Evolutionary conservation across 2,888 invertebrate species (phyloP).

Genomic region (Biston betularia): DNA sequence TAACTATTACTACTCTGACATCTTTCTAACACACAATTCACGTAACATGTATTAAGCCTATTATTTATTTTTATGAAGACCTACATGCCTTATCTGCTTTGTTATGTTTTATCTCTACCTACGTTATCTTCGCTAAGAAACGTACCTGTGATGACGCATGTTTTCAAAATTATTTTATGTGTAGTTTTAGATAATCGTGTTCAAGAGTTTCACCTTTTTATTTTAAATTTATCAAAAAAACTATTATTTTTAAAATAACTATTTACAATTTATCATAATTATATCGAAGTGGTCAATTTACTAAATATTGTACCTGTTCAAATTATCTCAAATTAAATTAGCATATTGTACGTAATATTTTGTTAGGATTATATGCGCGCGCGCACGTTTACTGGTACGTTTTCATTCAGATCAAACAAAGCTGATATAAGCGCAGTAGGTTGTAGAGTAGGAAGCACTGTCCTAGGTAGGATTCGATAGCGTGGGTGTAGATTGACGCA

Average conservation of each 20-base stretch:
- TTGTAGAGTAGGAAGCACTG: constrained; percentile 55
- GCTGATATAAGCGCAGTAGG: constrained; percentile 40
- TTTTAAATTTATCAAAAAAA: not conserved
- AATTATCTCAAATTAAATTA: not conserved
- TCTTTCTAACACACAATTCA: constrained; percentile 1
- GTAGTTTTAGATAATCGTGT: constrained; percentile 27
- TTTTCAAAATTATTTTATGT: constrained; percentile 33
- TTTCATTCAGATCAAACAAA: constrained; percentile 28
- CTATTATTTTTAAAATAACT: not conserved
- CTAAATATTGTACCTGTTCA: not conserved
- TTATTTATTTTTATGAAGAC: constrained; percentile 47
- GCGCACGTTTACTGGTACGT: constrained; percentile 6
- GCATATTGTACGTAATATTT: not conserved
- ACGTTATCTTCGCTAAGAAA: constrained; percentile 58
- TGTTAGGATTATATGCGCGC: constrained; percentile 5
- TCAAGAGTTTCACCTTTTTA: not conserved
- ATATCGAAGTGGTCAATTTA: too few relatives aligned
- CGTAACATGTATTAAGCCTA: constrained; percentile 32
- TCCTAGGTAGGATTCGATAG: constrained; percentile 55
- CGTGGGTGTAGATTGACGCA: constrained; percentile 83
- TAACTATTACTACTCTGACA: constrained; percentile 50
- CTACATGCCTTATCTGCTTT: constrained; percentile 60
- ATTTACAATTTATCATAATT: not conserved
- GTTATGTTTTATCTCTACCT: constrained; percentile 59
- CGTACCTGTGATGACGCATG: constrained; percentile 50